Conservation (phyloP, 2,797 vertebrate genomes). For the Peromyscus attwateri region DNA sequence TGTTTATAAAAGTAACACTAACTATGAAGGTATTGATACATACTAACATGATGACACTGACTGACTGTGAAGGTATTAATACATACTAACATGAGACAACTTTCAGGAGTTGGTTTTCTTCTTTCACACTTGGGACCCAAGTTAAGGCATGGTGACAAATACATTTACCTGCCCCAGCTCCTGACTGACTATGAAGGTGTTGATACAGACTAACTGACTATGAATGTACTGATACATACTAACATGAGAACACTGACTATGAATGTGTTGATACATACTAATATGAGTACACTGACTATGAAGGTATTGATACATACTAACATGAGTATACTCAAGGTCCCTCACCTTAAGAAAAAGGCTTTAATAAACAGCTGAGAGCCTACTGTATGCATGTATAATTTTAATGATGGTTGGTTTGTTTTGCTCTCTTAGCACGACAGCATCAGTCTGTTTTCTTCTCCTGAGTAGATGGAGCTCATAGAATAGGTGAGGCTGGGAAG, state of each 20-base stretch:
- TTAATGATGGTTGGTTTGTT: neutral
- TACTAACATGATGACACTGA: neutral
- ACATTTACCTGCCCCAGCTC: neutral
- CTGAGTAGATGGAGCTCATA: neutral
- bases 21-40: neutral
- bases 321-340: neutral
- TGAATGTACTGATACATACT: neutral
- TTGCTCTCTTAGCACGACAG: neutral
- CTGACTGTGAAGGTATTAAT: too few species aligned
- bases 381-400: neutral
- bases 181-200: neutral
- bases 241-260: neutral
- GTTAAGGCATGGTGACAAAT: neutral
- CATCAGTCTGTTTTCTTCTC: neutral
- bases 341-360: constrained; percentile 3
- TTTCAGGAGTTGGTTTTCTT: neutral
- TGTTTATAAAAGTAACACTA: neutral
- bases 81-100: neutral
- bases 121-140: neutral
- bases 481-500: neutral
- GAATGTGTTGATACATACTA: too few species aligned
- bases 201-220: neutral
- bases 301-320: neutral
- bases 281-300: neutral
- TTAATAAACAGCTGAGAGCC: neutral